phyloP scores from a whole-genome alignment of 2,888 invertebrate genomes.

The Chrysotoxum bicinctum region DNA sequence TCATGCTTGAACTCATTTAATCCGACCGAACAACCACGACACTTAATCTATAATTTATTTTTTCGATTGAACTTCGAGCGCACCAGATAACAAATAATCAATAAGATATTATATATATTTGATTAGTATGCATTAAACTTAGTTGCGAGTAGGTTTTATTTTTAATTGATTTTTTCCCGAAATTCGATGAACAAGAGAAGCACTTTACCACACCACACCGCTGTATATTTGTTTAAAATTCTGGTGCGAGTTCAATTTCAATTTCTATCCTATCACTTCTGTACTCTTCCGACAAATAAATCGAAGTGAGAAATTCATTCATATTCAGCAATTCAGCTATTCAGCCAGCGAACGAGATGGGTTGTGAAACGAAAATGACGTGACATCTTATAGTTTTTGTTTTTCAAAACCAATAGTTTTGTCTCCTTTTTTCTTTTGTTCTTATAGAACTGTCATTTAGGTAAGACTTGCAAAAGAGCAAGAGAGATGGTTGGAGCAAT shows the following conservation, averaged over 20 bases:
- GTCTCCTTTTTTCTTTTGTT: conserved; percentile 18
- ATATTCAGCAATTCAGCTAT: neutral
- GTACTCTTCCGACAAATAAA: conserved; percentile 21
- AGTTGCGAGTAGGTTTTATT: neutral
- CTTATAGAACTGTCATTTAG: conserved; percentile 17
- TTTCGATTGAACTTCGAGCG: conserved; percentile 11
- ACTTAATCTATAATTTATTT: neutral
- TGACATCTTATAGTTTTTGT: conserved; percentile 25
- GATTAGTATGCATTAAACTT: conserved; percentile 30
- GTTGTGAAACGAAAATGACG: conserved; percentile 17
- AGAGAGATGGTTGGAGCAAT: conserved; percentile 13
- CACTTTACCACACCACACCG: conserved; percentile 49
- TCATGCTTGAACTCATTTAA: conserved; percentile 57
- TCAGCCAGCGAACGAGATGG: neutral
- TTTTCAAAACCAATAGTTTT: neutral
- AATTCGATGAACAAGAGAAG: conserved; percentile 23
- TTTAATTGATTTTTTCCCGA: conserved; percentile 40
- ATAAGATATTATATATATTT: neutral
- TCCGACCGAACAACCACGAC: conserved; percentile 18
- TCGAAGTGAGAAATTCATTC: conserved; percentile 25
- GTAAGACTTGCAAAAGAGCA: neutral
- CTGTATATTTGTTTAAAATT: conserved; percentile 30
- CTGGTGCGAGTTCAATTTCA: neutral
- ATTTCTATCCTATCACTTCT: conserved; percentile 36
- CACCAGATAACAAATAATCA: conserved; percentile 25